phyloP scores from a whole-genome alignment of 2,888 invertebrate genomes.

The Craniophora ligustri region DNA sequence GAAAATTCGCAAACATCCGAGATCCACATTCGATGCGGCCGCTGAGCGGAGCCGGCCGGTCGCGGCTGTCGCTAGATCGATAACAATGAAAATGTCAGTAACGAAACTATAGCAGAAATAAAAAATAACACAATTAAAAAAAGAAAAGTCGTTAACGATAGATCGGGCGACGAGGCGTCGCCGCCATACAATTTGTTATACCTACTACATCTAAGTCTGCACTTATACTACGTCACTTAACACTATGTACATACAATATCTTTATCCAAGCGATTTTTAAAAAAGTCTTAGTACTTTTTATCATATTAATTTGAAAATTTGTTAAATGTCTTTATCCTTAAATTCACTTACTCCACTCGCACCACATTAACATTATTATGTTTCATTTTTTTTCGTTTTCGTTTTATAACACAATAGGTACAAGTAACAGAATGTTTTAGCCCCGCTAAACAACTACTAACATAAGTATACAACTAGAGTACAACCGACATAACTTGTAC shows the following conservation, averaged over 20 bases:
- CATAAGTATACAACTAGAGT: conserved; percentile 78
- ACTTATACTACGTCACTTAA: conserved; percentile 82
- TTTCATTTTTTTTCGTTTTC: conserved; percentile 65
- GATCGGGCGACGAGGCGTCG: conserved; percentile 56
- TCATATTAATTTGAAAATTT: conserved; percentile 87
- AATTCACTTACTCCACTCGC: conserved; percentile 85
- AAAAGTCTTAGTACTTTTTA: conserved; percentile 87
- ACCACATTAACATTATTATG: conserved; percentile 74
- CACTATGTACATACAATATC: conserved; percentile 85
- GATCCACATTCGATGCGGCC: conserved; percentile 43
- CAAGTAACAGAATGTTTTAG: conserved; percentile 77
- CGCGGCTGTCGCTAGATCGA: conserved; percentile 36
- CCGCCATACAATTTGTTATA: conserved; percentile 86
- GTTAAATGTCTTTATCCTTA: conserved; percentile 87
- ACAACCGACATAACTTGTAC: conserved; percentile 76
- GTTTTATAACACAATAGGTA: conserved; percentile 74
- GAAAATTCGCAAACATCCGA: conserved; percentile 46
- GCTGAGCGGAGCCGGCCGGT: conserved; percentile 22
- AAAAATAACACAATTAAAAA: conserved; percentile 69
- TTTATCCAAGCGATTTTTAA: conserved; percentile 85
- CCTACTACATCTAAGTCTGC: conserved; percentile 87
- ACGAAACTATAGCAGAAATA: conserved; percentile 69
- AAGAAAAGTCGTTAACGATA: conserved; percentile 64
- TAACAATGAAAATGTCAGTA: conserved; percentile 65
- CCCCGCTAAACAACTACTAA: conserved; percentile 80